A percentile compares a stretch with the other conserved stretches of the same genome.
Evolutionary conservation across 2,797 vertebrate genomes (phyloP).

Genomic region (Neosilurus hyrtlii): DNA sequence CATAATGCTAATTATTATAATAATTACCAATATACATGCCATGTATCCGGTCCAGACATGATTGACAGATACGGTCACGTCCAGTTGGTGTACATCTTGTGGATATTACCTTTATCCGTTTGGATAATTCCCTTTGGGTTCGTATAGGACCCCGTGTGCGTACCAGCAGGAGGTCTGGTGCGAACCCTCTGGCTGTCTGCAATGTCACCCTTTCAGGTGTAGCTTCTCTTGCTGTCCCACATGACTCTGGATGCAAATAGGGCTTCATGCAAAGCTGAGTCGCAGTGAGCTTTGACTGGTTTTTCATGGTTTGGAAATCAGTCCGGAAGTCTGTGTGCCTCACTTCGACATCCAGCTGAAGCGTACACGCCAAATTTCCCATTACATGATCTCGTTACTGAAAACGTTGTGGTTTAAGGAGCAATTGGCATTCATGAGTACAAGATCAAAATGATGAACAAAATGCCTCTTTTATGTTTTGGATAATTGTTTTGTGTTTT

Average conservation of each 20-base stretch:
- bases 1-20: too few species aligned
- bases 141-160: too few species aligned
- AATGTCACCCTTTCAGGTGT: conserved; percentile 21
- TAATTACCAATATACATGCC: too few species aligned
- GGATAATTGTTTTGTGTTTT: background rate
- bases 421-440: background rate
- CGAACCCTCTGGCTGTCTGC: background rate
- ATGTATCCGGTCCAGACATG: background rate
- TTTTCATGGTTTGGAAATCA: conserved; percentile 18
- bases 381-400: background rate
- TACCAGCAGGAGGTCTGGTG: background rate
- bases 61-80: background rate
- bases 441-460: background rate
- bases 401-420: background rate
- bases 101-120: too few species aligned
- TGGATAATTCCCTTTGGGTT: background rate
- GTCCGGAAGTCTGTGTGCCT: background rate
- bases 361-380: background rate
- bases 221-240: background rate
- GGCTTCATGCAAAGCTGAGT: conserved; percentile 25
- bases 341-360: background rate
- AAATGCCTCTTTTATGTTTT: background rate
- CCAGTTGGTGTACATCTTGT: background rate
- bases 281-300: background rate
- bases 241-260: conserved; percentile 23